Base-by-base conservation (phyloP, 2,888 invertebrate species). In the Baronia brevicornis region DNA sequence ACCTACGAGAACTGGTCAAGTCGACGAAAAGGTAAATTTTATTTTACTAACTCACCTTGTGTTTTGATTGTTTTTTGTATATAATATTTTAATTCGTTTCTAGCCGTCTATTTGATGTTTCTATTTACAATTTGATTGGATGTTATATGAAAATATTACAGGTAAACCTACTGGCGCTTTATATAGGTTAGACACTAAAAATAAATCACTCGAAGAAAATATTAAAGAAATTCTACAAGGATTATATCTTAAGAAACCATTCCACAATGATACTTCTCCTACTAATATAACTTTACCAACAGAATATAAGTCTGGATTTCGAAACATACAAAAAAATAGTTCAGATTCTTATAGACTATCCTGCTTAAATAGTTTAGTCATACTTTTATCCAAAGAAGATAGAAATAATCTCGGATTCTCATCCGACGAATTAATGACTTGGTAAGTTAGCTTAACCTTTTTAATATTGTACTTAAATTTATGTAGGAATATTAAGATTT, bases 311-410 rank as follows among this genome's bases (percentile, higher is more conserved):
- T 49, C 66, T 37, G 88, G 90, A 34, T 70, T 90, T 33, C 82
- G 82, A 36, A 86, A 87, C 60, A 60, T 89, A 38, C 88, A 88
- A 46, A 87, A 87, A 57, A 88, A 86, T 60, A 86, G 91, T 39
- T 88, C 91, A 38, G 94, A 94, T 71, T 90, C 88, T 41, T 91
- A 91, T 64, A 91, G 93, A 66, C 85, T 96, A 49, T 93, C 92
- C 46, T 93, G 95, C 71, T 87, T 97, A 56, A 97, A 96, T 86
- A 92, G 91, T 40, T 90, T 96, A 75, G 94, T 95, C 34, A 93
- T 94, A 60, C 86, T 96, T 45, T 80, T 91, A 46, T 82, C 86
- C 55, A 88, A 88, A 63, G 85, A 88, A 60, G 89, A 90, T 49
- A 86, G 86, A 52, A 72, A 70, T 43, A 85, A 87, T 50, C 85